Conservation (phyloP, 2,113 vertebrate species). For the Hucho hucho region DNA sequence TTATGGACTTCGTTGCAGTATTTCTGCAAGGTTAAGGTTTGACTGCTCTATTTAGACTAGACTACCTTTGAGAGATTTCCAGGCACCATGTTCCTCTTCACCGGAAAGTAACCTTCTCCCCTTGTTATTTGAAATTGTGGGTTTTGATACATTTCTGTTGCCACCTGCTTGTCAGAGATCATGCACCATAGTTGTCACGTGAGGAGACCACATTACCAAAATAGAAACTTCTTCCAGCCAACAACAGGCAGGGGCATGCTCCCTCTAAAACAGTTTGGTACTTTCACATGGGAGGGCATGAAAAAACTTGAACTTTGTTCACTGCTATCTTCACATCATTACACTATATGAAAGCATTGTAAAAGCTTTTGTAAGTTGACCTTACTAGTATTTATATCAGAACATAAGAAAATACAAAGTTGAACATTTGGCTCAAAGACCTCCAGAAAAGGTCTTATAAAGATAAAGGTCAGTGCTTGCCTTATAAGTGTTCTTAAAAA, state of each 20-base stretch:
- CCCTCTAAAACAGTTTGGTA: slow-evolving; percentile 25
- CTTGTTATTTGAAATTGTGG: slow-evolving; percentile 20
- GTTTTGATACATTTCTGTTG: slow-evolving; percentile 28
- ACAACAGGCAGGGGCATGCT: slow-evolving; percentile 41
- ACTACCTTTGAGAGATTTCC: not conserved
- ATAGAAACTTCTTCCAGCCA: slow-evolving; percentile 52
- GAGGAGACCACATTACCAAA: slow-evolving; percentile 44
- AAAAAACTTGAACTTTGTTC: slow-evolving; percentile 37
- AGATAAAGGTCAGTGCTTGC: not conserved
- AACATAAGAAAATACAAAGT: not conserved
- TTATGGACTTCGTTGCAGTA: not conserved
- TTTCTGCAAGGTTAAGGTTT: not conserved
- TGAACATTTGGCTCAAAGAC: not conserved
- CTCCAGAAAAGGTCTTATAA: not conserved
- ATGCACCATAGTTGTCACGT: slow-evolving; percentile 26
- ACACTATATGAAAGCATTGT: slow-evolving; percentile 7
- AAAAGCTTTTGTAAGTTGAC: not conserved
- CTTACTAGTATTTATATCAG: not conserved
- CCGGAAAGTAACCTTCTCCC: slow-evolving; percentile 18
- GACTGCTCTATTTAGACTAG: not conserved
- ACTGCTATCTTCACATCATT: slow-evolving; percentile 17
- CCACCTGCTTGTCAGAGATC: slow-evolving; percentile 28
- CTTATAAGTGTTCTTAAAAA: not conserved
- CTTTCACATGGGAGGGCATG: slow-evolving; percentile 29
- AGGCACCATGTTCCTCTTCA: not conserved